Evolutionary conservation across 1,140 invertebrate species (phyloP), one percentile per base, ranked within the genome.

Genomic region (Augochlora pura): DNA sequence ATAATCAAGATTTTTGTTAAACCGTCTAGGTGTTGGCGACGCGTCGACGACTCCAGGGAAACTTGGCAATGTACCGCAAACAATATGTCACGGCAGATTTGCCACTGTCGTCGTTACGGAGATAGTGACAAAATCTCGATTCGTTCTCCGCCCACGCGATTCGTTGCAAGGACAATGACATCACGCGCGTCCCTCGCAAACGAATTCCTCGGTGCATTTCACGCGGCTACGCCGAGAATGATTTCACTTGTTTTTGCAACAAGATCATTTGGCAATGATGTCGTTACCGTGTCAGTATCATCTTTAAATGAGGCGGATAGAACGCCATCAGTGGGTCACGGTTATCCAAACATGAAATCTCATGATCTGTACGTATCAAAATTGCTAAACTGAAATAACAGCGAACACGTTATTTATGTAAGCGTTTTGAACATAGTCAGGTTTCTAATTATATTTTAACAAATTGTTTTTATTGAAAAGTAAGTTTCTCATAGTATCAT

Each of bases 291-390:
- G 16, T n/a, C 32, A 16, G 12, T 75, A 54, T 75, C 32, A 67
- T 75, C 9, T 57, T 63, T 66, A 75, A 75, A 67, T 46, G 38
- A 39, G 42, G 21, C 64, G 27, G n/a, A 66, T 25, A 39, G 42
- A 32, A 38, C 64, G 38, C 25, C 64, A 49, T 57, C 63, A 52
- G 16, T 52, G 27, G 21, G 8, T 23, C 69, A 49, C 62, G 42
- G 60, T 62, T 18, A 21, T 32, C 23, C 18, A 14, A 32, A n/a
- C 25, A 52, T 72, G n/a, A 18, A 25, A 66, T 66, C 39, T 46
- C 8, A 38, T 10, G 23, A n/a, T 8, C 18, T 2, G 1, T n/a
- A n/a, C n/a, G 2, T 57, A 1, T 2, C 5, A 57, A n/a, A 57
- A n/a, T 5, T 57, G 32, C 32, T 32, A n/a, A n/a, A 21, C 8